Evolutionary conservation across 2,888 invertebrate species (phyloP).

Genomic region (Nowickia ferox): DNA sequence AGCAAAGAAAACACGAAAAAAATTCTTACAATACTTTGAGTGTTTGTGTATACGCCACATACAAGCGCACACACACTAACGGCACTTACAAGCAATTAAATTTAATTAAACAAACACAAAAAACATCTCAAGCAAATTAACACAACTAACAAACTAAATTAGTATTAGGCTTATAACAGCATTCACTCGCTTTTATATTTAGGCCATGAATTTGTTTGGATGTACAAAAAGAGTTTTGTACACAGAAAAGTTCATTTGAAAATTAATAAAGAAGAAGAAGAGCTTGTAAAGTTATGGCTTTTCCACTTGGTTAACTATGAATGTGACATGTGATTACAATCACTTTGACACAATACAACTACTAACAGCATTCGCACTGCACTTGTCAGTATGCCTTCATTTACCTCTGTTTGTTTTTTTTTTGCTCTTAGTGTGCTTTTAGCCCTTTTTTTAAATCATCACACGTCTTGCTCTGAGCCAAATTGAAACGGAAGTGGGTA

Average conservation of each 20-base stretch:
- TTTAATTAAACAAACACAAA: conserved; percentile 72
- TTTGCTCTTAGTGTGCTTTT: background rate
- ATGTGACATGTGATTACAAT: conserved; percentile 55
- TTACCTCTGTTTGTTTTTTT: background rate
- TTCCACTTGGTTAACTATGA: conserved; percentile 66
- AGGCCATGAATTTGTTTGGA: conserved; percentile 39
- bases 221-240: conserved; percentile 10
- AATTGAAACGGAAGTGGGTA: conserved; percentile 61
- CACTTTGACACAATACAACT: conserved; percentile 38
- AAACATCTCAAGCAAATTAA: conserved; percentile 36
- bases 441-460: background rate
- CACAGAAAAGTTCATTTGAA: conserved; percentile 9
- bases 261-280: conserved; percentile 9
- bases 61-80: conserved; percentile 17
- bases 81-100: conserved; percentile 70
- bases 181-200: conserved; percentile 17
- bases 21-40: conserved; percentile 19
- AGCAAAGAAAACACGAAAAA: conserved; percentile 14
- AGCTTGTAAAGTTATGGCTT: conserved; percentile 63
- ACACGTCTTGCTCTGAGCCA: conserved; percentile 24
- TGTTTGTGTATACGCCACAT: conserved; percentile 1
- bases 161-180: background rate
- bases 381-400: background rate
- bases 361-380: conserved; percentile 14
- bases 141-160: conserved; percentile 11